A percentile compares a stretch with the other conserved stretches of the same genome.
Conservation (phyloP, 2,888 invertebrate species). For the Dione vanillae region DNA sequence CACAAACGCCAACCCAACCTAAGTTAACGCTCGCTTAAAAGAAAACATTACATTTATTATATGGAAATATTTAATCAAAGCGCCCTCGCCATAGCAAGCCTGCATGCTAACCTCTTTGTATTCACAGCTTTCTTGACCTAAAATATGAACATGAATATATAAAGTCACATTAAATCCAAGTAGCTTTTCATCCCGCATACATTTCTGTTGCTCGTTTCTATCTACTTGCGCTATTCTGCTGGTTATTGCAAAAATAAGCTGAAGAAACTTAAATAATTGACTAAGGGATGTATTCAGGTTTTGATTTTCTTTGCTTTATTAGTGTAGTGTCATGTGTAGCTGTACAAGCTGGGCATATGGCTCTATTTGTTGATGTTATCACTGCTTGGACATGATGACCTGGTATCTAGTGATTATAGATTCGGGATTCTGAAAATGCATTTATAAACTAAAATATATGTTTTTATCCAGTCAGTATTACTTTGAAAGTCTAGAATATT, state of each 20-base stretch:
- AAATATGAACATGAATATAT: constrained; percentile 27
- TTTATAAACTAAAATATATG: no score
- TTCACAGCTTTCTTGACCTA: constrained; percentile 18
- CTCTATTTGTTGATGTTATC: neutral
- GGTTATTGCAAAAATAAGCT: constrained; percentile 8
- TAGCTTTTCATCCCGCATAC: constrained; percentile 21
- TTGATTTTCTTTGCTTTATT: neutral
- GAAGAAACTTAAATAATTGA: constrained; percentile 12
- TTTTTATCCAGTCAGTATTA: no score
- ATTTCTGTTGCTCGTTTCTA: constrained; percentile 23
- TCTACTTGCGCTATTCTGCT: constrained; percentile 21
- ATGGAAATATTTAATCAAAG: constrained; percentile 14
- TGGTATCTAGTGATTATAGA: no score
- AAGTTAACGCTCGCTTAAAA: neutral
- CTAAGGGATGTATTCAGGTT: constrained; percentile 7
- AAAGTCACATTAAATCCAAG: constrained; percentile 25
- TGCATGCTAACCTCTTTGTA: constrained; percentile 9
- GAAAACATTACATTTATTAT: constrained; percentile 8
- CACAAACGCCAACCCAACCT: neutral
- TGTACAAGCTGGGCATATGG: neutral
- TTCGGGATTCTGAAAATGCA: no score
- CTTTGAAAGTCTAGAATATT: no score
- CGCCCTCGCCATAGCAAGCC: neutral
- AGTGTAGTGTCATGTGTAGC: neutral
- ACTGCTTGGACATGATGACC: no score